Base-by-base conservation (phyloP, 2,797 vertebrate species). In the Lithobates sylvaticus region DNA sequence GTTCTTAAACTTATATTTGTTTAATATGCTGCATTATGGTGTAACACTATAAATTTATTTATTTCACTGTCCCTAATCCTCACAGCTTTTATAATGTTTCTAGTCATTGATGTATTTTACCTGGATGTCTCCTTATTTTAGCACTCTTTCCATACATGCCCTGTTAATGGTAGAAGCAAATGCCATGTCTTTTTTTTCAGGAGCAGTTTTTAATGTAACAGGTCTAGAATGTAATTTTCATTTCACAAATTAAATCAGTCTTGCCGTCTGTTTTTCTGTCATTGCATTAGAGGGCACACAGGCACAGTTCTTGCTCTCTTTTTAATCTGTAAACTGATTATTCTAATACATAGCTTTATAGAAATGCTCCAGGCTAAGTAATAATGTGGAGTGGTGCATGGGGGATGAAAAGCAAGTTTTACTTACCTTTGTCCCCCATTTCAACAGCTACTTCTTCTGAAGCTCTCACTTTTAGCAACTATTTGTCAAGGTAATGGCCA, bases 261-360 rank as follows among this genome's bases (percentile, higher is more conserved):
- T 89, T 88, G 85, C 87, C 84, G 83, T 90, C 76, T 89, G 88
- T 86, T 90, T 91, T 83, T 84, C 87, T 89, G 36, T 79, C 89
- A 86, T 89, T 89, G 81, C 84, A 84, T 88, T 87, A 91, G 83
- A 90, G 84, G 88, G 54, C 54, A 80, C 54, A 88, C 88, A 84
- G 84, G 86, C 83, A 88, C 23, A 65, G 23, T 70, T 86, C 58
- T 78, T 36, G 32, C 39, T 27, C 39, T 67, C 15, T 44, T 44
- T 78, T n/a, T 16, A 16, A 75, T 84, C 81, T 79, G 39, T 83
- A 76, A 86, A 80, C 88, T 84, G 44, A 75, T 73, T 76, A 72
- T 26, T 72, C 26, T 68, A 26, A 79, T 78, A 67, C 34, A 8
- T 16, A 67, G 36, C 34, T 78, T 32, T 21, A 71, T 39, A 42